Conservation (phyloP, 2,888 invertebrate genomes). For the Caenorhabditis doughertyi region DNA sequence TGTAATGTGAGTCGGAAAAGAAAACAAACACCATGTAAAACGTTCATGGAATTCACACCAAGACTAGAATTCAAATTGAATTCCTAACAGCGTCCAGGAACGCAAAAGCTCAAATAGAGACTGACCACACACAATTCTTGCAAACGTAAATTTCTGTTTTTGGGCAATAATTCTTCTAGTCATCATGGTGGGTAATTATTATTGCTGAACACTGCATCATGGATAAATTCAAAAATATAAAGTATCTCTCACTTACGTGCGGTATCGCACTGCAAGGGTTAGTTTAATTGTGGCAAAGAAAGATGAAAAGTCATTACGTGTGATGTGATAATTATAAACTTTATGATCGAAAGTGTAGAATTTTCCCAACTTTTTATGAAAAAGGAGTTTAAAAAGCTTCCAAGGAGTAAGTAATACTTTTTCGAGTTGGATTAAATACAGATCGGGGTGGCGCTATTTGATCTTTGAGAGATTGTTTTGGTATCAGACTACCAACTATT, state of each 20-base stretch:
- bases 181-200: background rate
- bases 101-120: slow-evolving; percentile 16
- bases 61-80: slow-evolving; percentile 21
- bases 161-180: background rate
- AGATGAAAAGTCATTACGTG: slow-evolving; percentile 7
- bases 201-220: slow-evolving; percentile 3
- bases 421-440: slow-evolving; percentile 13
- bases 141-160: slow-evolving; percentile 19
- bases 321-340: slow-evolving; percentile 35
- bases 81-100: slow-evolving; percentile 12
- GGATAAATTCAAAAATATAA: slow-evolving; percentile 15
- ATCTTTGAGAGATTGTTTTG: slow-evolving; percentile 19
- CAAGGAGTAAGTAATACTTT: too few relatives aligned
- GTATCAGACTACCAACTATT: background rate
- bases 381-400: too few relatives aligned
- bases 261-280: slow-evolving; percentile 15
- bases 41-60: slow-evolving; percentile 32
- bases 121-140: slow-evolving; percentile 1
- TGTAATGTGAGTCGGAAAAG: slow-evolving; percentile 37
- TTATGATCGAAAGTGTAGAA: background rate
- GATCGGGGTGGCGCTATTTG: background rate
- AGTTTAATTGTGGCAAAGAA: too few relatives aligned
- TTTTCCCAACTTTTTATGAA: too few relatives aligned
- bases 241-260: slow-evolving; percentile 24
- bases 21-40: slow-evolving; percentile 24